A percentile compares a stretch with the other conserved stretches of the same genome.
These are phyloP conservation scores for Athene cunicularia DNA, from an alignment of 2,113 vertebrate species.

Conservation along the genomic window DNA sequence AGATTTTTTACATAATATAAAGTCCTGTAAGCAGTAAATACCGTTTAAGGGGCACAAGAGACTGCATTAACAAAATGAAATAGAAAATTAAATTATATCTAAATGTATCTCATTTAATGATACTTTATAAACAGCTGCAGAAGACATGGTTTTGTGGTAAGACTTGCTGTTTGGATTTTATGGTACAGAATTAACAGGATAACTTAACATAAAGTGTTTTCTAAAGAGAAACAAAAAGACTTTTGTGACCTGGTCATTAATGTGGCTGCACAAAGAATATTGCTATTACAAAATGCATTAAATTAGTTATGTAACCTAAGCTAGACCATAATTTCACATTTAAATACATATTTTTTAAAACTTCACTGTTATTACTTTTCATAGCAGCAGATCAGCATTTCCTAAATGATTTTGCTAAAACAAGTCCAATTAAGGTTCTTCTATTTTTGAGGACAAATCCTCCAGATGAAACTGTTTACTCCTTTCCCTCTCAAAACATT, in stretches of 20 bases:
- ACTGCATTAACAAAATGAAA: neutral
- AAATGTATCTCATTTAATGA: neutral
- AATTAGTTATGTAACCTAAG: neutral
- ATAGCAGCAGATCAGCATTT: neutral
- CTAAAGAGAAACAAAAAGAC: neutral
- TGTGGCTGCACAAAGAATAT: neutral
- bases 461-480: neutral
- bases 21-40: neutral
- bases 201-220: neutral
- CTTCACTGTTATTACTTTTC: neutral
- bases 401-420: neutral
- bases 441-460: neutral
- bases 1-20: neutral
- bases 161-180: neutral
- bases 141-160: neutral
- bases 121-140: neutral
- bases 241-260: neutral
- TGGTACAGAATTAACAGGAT: neutral
- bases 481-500: neutral
- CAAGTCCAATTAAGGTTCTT: neutral
- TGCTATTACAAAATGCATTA: neutral
- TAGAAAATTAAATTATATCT: neutral
- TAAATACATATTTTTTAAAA: neutral
- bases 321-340: neutral
- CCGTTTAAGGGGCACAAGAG: neutral